Conservation (phyloP, 1,140 invertebrate genomes). For the Batillaria attramentaria region DNA sequence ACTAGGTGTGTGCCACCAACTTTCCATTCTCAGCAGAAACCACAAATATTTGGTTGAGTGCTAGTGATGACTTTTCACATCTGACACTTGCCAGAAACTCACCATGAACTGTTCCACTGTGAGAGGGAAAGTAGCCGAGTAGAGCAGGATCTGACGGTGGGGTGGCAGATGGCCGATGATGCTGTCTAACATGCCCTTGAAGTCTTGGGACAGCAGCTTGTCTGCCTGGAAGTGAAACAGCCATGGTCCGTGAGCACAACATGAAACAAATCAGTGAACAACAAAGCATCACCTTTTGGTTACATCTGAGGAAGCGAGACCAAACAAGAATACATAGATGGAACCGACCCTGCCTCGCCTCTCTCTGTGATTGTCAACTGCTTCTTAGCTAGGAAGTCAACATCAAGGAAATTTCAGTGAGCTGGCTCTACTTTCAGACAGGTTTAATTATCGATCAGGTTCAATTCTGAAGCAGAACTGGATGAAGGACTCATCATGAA, state of each 20-base stretch:
- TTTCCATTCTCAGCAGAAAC: too few species aligned
- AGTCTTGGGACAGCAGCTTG: constrained; percentile 98
- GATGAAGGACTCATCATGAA: background rate
- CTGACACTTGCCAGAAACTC: too few species aligned
- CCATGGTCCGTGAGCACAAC: background rate
- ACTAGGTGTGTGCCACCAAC: too few species aligned
- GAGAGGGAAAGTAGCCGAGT: constrained; percentile 98
- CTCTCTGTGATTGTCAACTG: too few species aligned
- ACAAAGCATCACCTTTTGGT: too few species aligned
- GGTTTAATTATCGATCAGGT: background rate
- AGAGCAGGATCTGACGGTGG: constrained; percentile 97
- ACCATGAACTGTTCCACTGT: constrained; percentile 99
- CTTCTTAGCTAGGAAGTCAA: too few species aligned
- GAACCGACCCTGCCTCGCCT: too few species aligned
- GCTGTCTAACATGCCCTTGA: constrained; percentile 98
- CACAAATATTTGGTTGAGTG: too few species aligned
- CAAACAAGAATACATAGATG: too few species aligned
- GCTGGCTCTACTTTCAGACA: background rate
- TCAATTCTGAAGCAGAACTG: constrained; percentile 21
- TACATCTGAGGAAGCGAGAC: too few species aligned
- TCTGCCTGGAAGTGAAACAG: constrained; percentile 86
- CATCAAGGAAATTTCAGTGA: too few species aligned
- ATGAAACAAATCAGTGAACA: background rate
- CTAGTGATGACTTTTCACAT: too few species aligned
- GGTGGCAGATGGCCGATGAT: constrained; percentile 94